These are phyloP conservation scores for Notothenia coriiceps DNA, from an alignment of 2,113 vertebrate species.

Conservation along the genomic window DNA sequence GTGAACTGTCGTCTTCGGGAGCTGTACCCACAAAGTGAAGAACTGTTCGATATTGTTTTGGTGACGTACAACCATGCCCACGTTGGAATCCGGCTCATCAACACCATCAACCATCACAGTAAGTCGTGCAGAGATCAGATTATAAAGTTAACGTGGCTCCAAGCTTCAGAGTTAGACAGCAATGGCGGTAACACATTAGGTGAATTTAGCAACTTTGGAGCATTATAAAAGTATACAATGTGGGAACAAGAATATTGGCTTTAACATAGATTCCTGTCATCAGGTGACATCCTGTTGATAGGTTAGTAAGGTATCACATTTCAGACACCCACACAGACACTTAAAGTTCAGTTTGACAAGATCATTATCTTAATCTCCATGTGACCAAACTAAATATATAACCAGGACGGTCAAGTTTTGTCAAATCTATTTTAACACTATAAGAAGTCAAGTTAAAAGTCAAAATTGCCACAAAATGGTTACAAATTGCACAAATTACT, in stretches of 20 bases:
- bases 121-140: conserved; percentile 50
- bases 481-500: too few relatives aligned
- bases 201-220: too few relatives aligned
- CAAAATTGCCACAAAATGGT: too few relatives aligned
- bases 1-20: conserved; percentile 90
- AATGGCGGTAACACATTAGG: not conserved
- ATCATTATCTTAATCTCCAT: not conserved
- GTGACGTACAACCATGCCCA: conserved; percentile 98
- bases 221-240: not conserved
- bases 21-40: conserved; percentile 94
- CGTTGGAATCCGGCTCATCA: conserved; percentile 96
- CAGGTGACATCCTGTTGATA: not conserved
- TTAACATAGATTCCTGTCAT: conserved; percentile 23
- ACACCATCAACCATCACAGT: conserved; percentile 99
- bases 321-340: not conserved
- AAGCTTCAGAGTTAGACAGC: not conserved
- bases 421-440: too few relatives aligned
- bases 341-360: conserved; percentile 9
- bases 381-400: not conserved
- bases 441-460: too few relatives aligned
- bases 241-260: not conserved
- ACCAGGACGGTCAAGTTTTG: too few relatives aligned
- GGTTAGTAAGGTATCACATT: conserved; percentile 4
- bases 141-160: not conserved
- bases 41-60: conserved; percentile 95